A percentile compares a stretch with the other conserved stretches of the same genome.
These are phyloP conservation scores for Myotis myotis DNA, from an alignment of 2,797 vertebrate genomes.

Conservation along the genomic window DNA sequence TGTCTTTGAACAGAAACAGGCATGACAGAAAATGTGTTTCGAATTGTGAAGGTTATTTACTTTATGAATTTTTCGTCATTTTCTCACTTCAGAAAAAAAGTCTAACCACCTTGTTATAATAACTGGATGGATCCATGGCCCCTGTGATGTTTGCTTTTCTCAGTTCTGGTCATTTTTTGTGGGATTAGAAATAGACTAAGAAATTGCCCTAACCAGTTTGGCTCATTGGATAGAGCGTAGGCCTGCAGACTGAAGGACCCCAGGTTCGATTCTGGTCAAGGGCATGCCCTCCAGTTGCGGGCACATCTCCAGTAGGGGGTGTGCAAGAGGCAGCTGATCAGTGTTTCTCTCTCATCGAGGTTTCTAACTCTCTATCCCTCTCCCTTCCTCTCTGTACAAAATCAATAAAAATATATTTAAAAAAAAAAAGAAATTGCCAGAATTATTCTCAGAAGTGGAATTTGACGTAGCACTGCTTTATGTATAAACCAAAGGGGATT, in stretches of 20 bases:
- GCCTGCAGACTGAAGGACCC: too few species aligned
- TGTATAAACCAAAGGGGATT: not conserved
- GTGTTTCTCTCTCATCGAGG: too few species aligned
- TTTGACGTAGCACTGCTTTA: not conserved
- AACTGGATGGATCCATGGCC: not conserved
- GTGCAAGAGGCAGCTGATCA: too few species aligned
- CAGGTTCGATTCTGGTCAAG: too few species aligned
- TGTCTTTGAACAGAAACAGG: slow-evolving; percentile 4
- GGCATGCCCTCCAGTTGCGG: too few species aligned
- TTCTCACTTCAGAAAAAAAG: slow-evolving; percentile 24
- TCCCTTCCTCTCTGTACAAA: too few species aligned
- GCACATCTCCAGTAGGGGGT: too few species aligned
- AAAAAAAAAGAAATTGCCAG: not conserved
- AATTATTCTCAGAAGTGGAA: not conserved
- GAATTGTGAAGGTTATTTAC: slow-evolving; percentile 32
- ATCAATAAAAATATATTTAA: too few species aligned
- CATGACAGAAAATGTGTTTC: not conserved
- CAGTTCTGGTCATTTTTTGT: slow-evolving; percentile 27
- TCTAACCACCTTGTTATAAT: not conserved
- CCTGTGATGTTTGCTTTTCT: slow-evolving; percentile 42
- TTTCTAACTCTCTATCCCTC: too few species aligned
- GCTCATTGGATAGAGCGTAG: too few species aligned
- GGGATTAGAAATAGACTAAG: slow-evolving; percentile 24
- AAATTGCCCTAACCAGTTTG: not conserved
- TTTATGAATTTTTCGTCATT: slow-evolving; percentile 33